A percentile compares a stretch with the other conserved stretches of the same genome.
These are phyloP conservation scores for Leiothrix lutea DNA, from an alignment of 2,113 vertebrate species.

Conservation along the genomic window DNA sequence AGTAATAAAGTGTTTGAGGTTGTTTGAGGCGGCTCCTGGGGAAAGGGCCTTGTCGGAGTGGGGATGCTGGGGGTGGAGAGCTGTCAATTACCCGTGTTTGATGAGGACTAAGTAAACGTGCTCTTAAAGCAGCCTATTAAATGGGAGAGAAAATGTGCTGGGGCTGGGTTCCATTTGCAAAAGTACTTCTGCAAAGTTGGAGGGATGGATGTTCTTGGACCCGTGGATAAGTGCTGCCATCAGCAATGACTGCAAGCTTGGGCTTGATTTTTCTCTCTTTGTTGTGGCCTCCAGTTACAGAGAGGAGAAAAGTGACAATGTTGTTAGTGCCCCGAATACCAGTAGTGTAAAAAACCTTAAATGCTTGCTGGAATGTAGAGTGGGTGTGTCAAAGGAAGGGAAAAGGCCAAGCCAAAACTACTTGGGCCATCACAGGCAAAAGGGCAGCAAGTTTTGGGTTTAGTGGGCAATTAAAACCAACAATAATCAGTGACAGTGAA, in stretches of 20 bases:
- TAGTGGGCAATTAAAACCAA: background rate
- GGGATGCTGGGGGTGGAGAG: constrained; percentile 69
- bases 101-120: constrained; percentile 55
- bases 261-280: background rate
- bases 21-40: constrained; percentile 74
- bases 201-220: background rate
- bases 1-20: constrained; percentile 80
- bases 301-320: background rate
- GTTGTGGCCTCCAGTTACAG: background rate
- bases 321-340: background rate
- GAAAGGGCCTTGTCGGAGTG: constrained; percentile 52
- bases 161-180: background rate
- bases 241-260: background rate
- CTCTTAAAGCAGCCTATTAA: background rate
- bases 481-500: background rate
- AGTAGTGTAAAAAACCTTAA: background rate
- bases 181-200: background rate
- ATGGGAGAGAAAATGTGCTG: background rate
- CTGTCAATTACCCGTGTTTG: constrained; percentile 74
- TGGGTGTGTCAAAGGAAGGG: rapidly evolving
- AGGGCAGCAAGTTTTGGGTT: background rate
- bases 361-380: background rate
- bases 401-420: background rate
- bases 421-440: background rate
- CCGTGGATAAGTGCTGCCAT: background rate